Evolutionary conservation across 2,888 invertebrate genomes (phyloP).

Genomic region (Hipparchia semele): DNA sequence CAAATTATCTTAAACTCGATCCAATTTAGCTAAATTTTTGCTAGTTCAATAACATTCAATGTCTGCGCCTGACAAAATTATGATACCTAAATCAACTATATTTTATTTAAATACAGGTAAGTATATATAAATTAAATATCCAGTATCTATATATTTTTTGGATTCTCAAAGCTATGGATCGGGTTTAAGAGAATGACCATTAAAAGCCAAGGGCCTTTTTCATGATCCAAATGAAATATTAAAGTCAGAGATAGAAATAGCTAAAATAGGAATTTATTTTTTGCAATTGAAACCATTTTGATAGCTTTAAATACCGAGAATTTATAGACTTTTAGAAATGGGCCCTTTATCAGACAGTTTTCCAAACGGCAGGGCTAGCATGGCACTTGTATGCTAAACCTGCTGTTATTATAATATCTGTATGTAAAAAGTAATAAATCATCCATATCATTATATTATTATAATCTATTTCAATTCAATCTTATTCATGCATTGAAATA

Average conservation of each 20-base stretch:
- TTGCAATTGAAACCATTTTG: neutral
- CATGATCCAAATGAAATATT: slow-evolving; percentile 3
- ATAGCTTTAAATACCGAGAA: slow-evolving; percentile 1
- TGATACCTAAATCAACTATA: too few species aligned
- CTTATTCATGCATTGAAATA: too few species aligned
- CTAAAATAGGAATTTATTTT: neutral
- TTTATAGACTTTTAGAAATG: slow-evolving; percentile 5
- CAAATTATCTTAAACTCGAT: slow-evolving; percentile 5
- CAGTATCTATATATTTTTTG: too few species aligned
- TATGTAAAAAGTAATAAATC: slow-evolving; percentile 10
- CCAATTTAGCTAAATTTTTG: neutral
- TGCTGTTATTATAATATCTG: neutral
- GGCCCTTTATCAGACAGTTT: too few species aligned
- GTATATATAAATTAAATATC: too few species aligned
- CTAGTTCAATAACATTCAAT: neutral
- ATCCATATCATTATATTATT: slow-evolving; percentile 12
- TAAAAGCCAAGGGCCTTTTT: neutral
- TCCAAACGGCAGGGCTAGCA: too few species aligned
- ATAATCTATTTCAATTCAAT: too few species aligned
- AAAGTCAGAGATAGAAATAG: neutral
- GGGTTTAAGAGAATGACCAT: neutral
- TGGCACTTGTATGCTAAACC: neutral
- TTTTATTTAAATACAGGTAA: too few species aligned
- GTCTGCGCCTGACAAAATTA: too few species aligned
- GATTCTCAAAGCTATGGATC: neutral